Evolutionary conservation across 2,888 invertebrate species (phyloP), one percentile per base, ranked within the genome.

Genomic region (Lampropteryx suffumata): DNA sequence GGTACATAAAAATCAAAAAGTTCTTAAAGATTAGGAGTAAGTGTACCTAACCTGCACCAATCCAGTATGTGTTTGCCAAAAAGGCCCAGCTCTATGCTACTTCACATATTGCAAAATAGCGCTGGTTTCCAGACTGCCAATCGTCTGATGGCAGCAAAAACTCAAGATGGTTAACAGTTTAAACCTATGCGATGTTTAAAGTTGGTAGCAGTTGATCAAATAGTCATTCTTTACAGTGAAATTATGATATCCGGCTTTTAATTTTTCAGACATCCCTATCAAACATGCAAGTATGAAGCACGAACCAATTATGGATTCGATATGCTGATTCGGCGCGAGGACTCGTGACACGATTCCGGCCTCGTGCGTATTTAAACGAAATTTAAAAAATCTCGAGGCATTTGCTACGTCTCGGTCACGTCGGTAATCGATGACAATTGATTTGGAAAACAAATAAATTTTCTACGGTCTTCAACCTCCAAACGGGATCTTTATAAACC

Each of bases 371-470:
- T 27, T 36, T 27, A 41, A 46, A 54, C 26, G 34, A 48, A 39
- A 51, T 42, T 17, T 30, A 39, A 39, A 40, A 44, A 44, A 32
- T 29, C 28, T 13, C 54, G 49, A 39, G 55, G 17, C 28, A 35
- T 48, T 40, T 32, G 27, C 41, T 60, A 62, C 50, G 55, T 57
- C 56, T 62, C 61, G 58, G 66, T 66, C 71, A 70, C 69, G 69
- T 61, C 37, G 28, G 26, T 47, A 40, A 58, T 59, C 47, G 50
- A 57, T 57, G 40, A 55, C 41, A 29, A 55, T 55, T 54, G 44
- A 56, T 50, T 56, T 48, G 44, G 50, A 47, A 58, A 52, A 56
- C 58, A 58, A 56, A 57, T 53, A 51, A 43, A 55, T 50, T 53
- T 48, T 49, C 35, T 32, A 28, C 51, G 60, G 60, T 52, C 54